A percentile compares a stretch with the other conserved stretches of the same genome.
phyloP scores from a whole-genome alignment of 2,888 invertebrate genomes.

The Thymelicus sylvestris region DNA sequence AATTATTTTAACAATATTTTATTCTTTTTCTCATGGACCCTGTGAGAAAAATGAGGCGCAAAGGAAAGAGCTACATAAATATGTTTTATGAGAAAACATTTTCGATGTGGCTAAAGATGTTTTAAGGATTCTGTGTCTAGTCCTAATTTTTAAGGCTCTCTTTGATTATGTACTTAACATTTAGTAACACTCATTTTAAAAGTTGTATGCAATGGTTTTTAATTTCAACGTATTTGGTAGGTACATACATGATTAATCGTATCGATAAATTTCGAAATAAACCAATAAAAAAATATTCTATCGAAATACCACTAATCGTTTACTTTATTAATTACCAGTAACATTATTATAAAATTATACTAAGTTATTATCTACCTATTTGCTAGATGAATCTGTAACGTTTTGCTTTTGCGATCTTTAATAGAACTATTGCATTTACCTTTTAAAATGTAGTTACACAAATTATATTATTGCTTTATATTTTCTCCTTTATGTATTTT shows the following conservation, averaged over 20 bases:
- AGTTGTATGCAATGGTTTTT: constrained; percentile 9
- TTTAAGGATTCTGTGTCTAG: constrained; percentile 15
- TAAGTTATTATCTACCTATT: too few relatives aligned
- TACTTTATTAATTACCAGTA: too few relatives aligned
- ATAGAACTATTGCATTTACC: constrained; percentile 3
- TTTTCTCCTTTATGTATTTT: neutral
- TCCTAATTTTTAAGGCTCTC: neutral
- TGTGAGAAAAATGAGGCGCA: constrained; percentile 10
- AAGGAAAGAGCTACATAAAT: constrained; percentile 25
- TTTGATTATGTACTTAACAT: neutral
- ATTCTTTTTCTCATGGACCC: neutral
- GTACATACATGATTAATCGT: too few relatives aligned
- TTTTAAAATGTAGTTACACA: constrained; percentile 14
- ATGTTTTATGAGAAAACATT: constrained; percentile 37
- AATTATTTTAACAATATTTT: too few relatives aligned
- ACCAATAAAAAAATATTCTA: too few relatives aligned
- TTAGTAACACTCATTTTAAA: constrained; percentile 6
- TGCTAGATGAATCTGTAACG: too few relatives aligned
- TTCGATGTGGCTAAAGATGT: constrained; percentile 24
- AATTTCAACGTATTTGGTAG: neutral
- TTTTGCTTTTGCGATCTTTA: too few relatives aligned
- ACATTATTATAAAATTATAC: too few relatives aligned
- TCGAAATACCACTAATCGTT: too few relatives aligned
- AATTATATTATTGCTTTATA: neutral
- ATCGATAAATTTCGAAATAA: too few relatives aligned